Evolutionary conservation across 2,888 invertebrate species (phyloP).

Genomic region (Dryomyza anilis): DNA sequence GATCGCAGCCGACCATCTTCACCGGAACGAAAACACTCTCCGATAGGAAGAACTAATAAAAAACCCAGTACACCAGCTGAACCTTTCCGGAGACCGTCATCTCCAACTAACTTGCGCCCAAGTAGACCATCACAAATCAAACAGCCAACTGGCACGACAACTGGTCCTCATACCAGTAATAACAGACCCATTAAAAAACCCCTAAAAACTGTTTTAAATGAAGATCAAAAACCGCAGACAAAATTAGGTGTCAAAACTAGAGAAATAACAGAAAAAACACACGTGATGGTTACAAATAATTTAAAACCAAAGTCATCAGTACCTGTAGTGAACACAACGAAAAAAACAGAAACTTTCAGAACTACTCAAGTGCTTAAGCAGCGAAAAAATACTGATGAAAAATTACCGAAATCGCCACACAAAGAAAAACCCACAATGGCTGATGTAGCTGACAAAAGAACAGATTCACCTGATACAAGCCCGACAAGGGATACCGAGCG

Average conservation of each 20-base stretch:
- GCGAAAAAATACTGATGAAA: too few species aligned
- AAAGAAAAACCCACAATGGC: slow-evolving; percentile 10
- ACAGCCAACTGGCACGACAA: not conserved
- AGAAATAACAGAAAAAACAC: not conserved
- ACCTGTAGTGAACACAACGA: not conserved
- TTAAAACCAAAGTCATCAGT: not conserved
- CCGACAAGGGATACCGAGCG: slow-evolving; percentile 48
- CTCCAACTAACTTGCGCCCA: not conserved
- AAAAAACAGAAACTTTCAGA: slow-evolving; percentile 2
- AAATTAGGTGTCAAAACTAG: not conserved
- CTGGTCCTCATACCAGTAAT: not conserved
- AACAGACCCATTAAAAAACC: not conserved
- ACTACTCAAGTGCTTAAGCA: too few species aligned
- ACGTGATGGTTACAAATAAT: not conserved
- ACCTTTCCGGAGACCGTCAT: not conserved
- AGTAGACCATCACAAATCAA: not conserved
- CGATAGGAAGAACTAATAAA: not conserved
- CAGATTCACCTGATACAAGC: slow-evolving; percentile 49
- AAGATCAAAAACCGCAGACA: not conserved
- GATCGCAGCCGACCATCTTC: not conserved
- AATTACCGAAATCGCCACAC: too few species aligned
- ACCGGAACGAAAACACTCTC: not conserved
- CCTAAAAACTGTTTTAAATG: not conserved
- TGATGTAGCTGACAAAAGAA: slow-evolving; percentile 12
- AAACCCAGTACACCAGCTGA: not conserved